Evolutionary conservation across 2,888 invertebrate genomes (phyloP).

Genomic region (Drosophila vallismaia): DNA sequence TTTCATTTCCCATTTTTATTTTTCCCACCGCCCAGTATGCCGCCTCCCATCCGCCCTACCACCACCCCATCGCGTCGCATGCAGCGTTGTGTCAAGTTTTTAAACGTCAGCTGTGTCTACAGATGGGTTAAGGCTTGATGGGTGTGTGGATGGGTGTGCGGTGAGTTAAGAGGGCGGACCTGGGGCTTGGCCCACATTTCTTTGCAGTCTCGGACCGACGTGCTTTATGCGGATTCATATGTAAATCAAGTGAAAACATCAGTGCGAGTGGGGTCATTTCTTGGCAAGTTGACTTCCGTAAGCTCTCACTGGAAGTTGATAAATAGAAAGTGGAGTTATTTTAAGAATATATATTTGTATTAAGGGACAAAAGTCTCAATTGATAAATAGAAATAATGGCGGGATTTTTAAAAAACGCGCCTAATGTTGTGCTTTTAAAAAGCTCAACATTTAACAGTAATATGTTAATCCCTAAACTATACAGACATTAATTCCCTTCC

Average conservation of each 20-base stretch:
- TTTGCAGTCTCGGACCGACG: conserved; percentile 48
- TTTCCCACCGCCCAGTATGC: not conserved
- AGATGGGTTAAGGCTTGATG: conserved; percentile 22
- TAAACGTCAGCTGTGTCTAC: conserved; percentile 51
- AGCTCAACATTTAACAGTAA: not conserved
- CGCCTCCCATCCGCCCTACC: conserved; percentile 1
- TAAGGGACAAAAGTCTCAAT: too few relatives aligned
- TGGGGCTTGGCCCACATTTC: conserved; percentile 55
- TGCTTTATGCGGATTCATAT: conserved; percentile 64
- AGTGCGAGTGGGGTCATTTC: conserved; percentile 13
- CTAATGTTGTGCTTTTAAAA: not conserved
- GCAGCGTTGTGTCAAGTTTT: conserved; percentile 65
- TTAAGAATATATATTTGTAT: too few relatives aligned
- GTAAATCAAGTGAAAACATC: conserved; percentile 61
- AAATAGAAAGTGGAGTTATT: not conserved
- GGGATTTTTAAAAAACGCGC: not conserved
- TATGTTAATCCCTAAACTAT: conserved; percentile 6
- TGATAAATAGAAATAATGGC: too few relatives aligned
- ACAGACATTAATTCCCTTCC: not conserved
- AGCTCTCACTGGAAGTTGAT: conserved; percentile 14
- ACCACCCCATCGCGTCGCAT: conserved; percentile 29
- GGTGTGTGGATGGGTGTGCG: not conserved
- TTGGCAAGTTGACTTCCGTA: conserved; percentile 17
- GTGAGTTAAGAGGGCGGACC: conserved; percentile 27
- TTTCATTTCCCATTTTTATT: conserved; percentile 42